Conservation (phyloP, 2,888 invertebrate genomes). For the Agrotis ipsilon region DNA sequence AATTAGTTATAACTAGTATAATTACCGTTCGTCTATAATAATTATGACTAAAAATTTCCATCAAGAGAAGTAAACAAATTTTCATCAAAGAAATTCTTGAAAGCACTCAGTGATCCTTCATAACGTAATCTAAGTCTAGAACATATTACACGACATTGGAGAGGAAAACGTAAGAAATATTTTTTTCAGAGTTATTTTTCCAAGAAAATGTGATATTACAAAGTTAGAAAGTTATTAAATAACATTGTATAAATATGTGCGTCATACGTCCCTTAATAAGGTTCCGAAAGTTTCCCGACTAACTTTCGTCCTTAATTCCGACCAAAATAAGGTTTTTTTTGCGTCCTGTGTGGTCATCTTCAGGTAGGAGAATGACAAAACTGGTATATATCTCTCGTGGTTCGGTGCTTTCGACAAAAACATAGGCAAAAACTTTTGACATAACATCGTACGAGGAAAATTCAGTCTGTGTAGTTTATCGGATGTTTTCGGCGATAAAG, state of each 20-base stretch:
- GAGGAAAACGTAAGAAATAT: conserved; percentile 29
- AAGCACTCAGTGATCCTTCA: conserved; percentile 35
- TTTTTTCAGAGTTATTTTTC: conserved; percentile 36
- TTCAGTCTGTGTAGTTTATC: conserved; percentile 70
- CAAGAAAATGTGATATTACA: conserved; percentile 59
- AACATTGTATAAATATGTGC: conserved; percentile 71
- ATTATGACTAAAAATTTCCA: conserved; percentile 16
- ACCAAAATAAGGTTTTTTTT: conserved; percentile 72
- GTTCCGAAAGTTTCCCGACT: conserved; percentile 65
- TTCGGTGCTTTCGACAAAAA: conserved; percentile 76
- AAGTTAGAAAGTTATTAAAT: conserved; percentile 73
- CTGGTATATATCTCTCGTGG: conserved; percentile 74
- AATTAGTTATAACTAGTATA: not conserved
- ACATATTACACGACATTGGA: conserved; percentile 30
- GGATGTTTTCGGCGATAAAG: conserved; percentile 68
- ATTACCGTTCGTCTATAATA: not conserved
- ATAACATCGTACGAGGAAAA: conserved; percentile 76
- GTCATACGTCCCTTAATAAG: conserved; percentile 72
- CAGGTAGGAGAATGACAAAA: conserved; percentile 72
- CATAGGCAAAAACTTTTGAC: conserved; percentile 79
- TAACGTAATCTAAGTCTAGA: conserved; percentile 49
- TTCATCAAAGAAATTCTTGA: conserved; percentile 29
- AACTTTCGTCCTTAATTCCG: conserved; percentile 75
- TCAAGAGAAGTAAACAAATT: conserved; percentile 27
- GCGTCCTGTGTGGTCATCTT: conserved; percentile 72